Conservation (phyloP, 2,888 invertebrate species). For the Petrolisthes manimaculis region DNA sequence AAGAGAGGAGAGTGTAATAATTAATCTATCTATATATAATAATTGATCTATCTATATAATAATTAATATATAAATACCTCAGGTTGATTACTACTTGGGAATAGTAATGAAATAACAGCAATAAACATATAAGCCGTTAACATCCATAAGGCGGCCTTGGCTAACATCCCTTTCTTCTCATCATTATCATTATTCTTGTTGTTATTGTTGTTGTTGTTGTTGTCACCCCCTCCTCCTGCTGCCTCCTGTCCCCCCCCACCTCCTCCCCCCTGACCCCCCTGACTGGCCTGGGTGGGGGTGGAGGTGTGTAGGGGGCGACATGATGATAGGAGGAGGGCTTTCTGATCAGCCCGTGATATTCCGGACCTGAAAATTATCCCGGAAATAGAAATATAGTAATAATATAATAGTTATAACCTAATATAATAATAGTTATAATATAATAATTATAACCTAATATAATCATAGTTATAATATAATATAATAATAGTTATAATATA, state of each 20-base stretch:
- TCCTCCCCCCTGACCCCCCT: slow-evolving; percentile 15
- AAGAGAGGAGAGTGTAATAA: too few relatives aligned
- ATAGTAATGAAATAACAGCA: slow-evolving; percentile 79
- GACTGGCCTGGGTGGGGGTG: slow-evolving; percentile 31
- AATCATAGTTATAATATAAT: not conserved
- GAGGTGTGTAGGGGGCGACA: slow-evolving; percentile 28
- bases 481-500: not conserved
- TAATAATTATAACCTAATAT: not conserved
- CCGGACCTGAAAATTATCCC: slow-evolving; percentile 22
- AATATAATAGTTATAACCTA: not conserved
- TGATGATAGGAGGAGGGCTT: slow-evolving; percentile 6
- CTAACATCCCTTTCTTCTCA: slow-evolving; percentile 79
- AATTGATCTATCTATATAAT: too few relatives aligned
- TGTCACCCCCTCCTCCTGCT: slow-evolving; percentile 27
- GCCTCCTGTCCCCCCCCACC: not conserved
- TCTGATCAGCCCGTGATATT: slow-evolving; percentile 21
- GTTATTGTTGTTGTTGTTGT: slow-evolving; percentile 67
- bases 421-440: not conserved
- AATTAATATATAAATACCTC: slow-evolving; percentile 74
- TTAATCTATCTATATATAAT: too few relatives aligned
- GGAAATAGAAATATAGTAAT: not conserved
- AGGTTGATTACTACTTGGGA: slow-evolving; percentile 80
- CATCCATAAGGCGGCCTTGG: slow-evolving; percentile 86
- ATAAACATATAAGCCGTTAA: slow-evolving; percentile 81
- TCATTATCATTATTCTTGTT: slow-evolving; percentile 73